Evolutionary conservation across 2,888 invertebrate species (phyloP).

Genomic region (Rotaria sp.): DNA sequence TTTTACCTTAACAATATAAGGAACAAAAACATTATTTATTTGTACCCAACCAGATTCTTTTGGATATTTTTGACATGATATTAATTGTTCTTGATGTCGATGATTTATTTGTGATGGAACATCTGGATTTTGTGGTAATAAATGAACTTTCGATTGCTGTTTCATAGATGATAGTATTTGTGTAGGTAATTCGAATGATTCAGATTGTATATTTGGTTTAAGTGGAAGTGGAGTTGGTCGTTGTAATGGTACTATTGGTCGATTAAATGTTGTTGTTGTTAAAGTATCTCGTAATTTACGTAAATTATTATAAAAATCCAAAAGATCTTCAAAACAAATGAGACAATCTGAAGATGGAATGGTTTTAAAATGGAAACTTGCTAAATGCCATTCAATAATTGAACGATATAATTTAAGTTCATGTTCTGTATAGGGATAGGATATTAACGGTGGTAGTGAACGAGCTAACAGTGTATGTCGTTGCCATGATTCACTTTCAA

Average conservation of each 20-base stretch:
- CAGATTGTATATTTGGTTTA: background rate
- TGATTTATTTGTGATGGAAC: background rate
- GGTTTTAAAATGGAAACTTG: background rate
- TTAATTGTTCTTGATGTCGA: background rate
- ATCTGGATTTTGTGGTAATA: background rate
- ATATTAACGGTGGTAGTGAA: background rate
- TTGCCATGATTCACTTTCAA: constrained; percentile 30
- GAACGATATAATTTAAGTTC: constrained; percentile 24
- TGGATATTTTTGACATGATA: background rate
- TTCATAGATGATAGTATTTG: background rate
- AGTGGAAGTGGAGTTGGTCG: background rate
- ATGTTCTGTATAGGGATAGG: background rate
- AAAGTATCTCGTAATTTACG: background rate
- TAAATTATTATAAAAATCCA: background rate
- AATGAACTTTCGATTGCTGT: background rate
- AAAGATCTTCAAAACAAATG: background rate
- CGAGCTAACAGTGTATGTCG: background rate
- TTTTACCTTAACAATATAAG: background rate
- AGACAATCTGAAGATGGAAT: background rate
- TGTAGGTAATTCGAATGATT: background rate
- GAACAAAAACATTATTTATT: background rate
- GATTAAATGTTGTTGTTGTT: background rate
- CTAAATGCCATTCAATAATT: constrained; percentile 21
- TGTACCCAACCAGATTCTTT: constrained; percentile 23
- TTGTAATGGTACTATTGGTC: background rate